Percentiles rank a stretch among this genome's conserved stretches.
Evolutionary conservation across 2,888 invertebrate genomes (phyloP).

Genomic region (Drosophila tanythrix): DNA sequence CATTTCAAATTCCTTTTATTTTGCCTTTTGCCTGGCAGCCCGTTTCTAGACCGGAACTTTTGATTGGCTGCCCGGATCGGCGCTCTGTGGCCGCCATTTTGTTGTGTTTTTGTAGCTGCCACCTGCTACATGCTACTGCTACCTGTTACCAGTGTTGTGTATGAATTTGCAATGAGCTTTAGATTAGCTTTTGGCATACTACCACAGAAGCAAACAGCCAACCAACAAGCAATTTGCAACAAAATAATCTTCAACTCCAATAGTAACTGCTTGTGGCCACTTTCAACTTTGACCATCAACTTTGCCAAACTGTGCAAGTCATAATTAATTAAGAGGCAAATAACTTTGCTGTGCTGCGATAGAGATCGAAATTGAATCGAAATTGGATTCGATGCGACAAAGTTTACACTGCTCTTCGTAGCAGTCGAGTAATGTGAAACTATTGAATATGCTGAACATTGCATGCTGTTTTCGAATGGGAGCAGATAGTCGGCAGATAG

Average conservation of each 20-base stretch:
- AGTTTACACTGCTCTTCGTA: too few species aligned
- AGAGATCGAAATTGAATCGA: too few species aligned
- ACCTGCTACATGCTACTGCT: background rate
- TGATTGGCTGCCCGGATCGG: slow-evolving; percentile 16
- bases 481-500: slow-evolving; percentile 10
- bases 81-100: slow-evolving; percentile 24
- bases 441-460: slow-evolving; percentile 1
- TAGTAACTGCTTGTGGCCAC: slow-evolving; percentile 29
- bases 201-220: slow-evolving; percentile 28
- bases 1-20: slow-evolving; percentile 50
- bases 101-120: slow-evolving; percentile 14
- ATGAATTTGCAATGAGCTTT: slow-evolving; percentile 73
- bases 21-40: background rate
- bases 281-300: slow-evolving; percentile 27
- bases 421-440: background rate
- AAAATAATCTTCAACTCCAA: slow-evolving; percentile 22
- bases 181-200: slow-evolving; percentile 64
- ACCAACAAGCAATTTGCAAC: slow-evolving; percentile 16
- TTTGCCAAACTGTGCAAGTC: slow-evolving; percentile 35
- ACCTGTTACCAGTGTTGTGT: slow-evolving; percentile 42
- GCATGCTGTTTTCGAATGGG: background rate
- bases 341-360: background rate
- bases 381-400: too few species aligned
- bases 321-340: slow-evolving; percentile 66
- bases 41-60: background rate